Evolutionary conservation across 2,888 invertebrate species (phyloP).

Genomic region (Endomychus coccineus): DNA sequence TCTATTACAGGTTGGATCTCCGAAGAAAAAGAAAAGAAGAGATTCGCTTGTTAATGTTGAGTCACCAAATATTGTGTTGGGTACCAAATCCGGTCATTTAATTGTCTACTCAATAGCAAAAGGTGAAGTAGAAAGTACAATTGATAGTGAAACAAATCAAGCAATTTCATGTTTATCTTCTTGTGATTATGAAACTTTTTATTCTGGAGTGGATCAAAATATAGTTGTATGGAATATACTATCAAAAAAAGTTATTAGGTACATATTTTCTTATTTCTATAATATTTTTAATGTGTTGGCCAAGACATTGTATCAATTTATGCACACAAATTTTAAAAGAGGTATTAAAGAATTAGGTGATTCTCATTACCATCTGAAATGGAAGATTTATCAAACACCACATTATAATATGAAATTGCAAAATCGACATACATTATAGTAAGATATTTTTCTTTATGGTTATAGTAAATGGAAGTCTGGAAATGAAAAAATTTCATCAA

Average conservation of each 20-base stretch:
- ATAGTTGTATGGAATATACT: conserved; percentile 52
- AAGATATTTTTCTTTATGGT: conserved; percentile 22
- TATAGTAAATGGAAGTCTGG: conserved; percentile 61
- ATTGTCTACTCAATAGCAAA: conserved; percentile 63
- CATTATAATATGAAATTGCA: too few relatives aligned
- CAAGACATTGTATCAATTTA: too few relatives aligned
- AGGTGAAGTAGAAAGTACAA: conserved; percentile 54
- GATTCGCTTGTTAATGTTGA: conserved; percentile 38
- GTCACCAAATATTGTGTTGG: conserved; percentile 58
- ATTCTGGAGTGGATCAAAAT: conserved; percentile 50
- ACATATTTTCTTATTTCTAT: conserved; percentile 16
- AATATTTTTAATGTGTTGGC: not conserved
- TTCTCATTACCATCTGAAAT: too few relatives aligned
- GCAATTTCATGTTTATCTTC: conserved; percentile 50
- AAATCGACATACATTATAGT: too few relatives aligned
- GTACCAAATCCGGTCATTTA: conserved; percentile 64
- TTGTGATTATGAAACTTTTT: conserved; percentile 48
- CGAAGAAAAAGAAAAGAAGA: conserved; percentile 47
- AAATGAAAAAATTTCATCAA: conserved; percentile 50
- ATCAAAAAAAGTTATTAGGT: conserved; percentile 46
- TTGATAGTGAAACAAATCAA: conserved; percentile 43
- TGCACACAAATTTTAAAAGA: too few relatives aligned
- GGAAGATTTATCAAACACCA: too few relatives aligned
- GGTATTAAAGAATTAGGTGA: too few relatives aligned
- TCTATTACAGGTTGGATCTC: conserved; percentile 39